These are phyloP conservation scores for Cladorhizidae sp. DNA, from an alignment of 37 sponge, comb jelly and placozoan species.

Conservation along the genomic window DNA sequence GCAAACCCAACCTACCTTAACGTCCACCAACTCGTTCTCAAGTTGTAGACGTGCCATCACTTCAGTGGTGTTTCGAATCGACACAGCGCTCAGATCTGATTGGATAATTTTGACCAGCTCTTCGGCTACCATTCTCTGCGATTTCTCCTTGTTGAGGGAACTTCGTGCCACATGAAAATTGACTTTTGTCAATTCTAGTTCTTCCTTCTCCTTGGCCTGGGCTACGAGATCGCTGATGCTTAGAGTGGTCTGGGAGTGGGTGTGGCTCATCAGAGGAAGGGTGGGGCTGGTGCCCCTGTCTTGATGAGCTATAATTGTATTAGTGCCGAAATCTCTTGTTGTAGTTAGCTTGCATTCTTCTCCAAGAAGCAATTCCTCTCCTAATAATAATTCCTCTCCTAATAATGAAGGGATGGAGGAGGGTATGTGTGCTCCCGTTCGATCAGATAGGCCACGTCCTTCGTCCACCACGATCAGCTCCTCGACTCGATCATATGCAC, in stretches of 20 bases:
- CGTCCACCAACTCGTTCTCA: slow-evolving; percentile 70
- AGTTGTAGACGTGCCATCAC: slow-evolving; percentile 43
- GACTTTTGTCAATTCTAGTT: slow-evolving; percentile 8
- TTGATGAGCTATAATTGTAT: background rate
- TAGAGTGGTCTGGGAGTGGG: slow-evolving; percentile 27
- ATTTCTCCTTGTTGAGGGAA: slow-evolving; percentile 61
- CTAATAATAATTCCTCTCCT: no score
- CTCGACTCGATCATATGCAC: no score
- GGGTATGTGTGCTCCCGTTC: background rate
- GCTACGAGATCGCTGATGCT: slow-evolving; percentile 19
- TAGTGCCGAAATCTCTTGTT: background rate
- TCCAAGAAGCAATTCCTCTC: no score
- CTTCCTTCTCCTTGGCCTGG: slow-evolving; percentile 30
- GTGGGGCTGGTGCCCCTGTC: background rate
- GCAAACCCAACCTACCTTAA: slow-evolving; percentile 65
- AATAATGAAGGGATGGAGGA: no score
- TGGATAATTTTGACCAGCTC: slow-evolving; percentile 71
- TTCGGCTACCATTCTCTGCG: slow-evolving; percentile 75
- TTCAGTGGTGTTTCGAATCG: slow-evolving; percentile 40
- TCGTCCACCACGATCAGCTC: no score
- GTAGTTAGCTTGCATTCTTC: no score
- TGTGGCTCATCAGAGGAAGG: background rate
- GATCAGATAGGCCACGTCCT: background rate
- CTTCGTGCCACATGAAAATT: background rate
- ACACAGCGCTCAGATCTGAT: slow-evolving; percentile 51